Evolutionary conservation across 2,888 invertebrate species (phyloP), one percentile per base, ranked within the genome.

Genomic region (Alcis repandata): DNA sequence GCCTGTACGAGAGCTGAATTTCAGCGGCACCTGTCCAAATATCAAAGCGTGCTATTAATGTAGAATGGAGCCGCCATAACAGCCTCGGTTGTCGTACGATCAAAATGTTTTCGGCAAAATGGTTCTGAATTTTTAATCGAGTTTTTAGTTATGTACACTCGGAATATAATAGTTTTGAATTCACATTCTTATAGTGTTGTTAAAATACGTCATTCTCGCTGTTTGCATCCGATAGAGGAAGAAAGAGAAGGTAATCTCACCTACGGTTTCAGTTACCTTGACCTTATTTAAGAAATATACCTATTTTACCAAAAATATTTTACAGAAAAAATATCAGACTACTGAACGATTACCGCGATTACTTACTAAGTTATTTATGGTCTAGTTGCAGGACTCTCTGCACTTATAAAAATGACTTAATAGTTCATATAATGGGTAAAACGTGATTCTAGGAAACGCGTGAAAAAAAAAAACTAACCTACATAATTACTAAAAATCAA

Each of bases 1-100:
- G 73, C 72, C 71, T 73, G 68, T 72, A 71, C 63, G 79, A 75
- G 79, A 75, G 63, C 79, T 82, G 80, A 84, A 85, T 83, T 90
- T 88, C 82, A 87, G 82, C 65, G 48, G 73, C 92, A 92, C 72
- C 83, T 92, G 91, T 85, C 71, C 76, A 92, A 90, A 91, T 76
- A 90, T 70, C 74, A 80, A 86, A 88, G 89, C 83, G 89, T 90
- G 90, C 86, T 83, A 74, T 82, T 78, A 80, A 75, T 80, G 73
- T 69, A 77, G 70, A 79, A 83, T 76, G 68, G 63, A 77, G 69
- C 66, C 56, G 67, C 70, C 64, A 70, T 68, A 68, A 58, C 57
- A 45, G 57, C 36, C 64, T 65, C 51, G 61, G 62, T 59, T 54
- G 59, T 67, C 32, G 65, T 59, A 66, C 49, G 58, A 51, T 32